Conservation (phyloP, 2,888 invertebrate genomes). For the Drosophila colorata region DNA sequence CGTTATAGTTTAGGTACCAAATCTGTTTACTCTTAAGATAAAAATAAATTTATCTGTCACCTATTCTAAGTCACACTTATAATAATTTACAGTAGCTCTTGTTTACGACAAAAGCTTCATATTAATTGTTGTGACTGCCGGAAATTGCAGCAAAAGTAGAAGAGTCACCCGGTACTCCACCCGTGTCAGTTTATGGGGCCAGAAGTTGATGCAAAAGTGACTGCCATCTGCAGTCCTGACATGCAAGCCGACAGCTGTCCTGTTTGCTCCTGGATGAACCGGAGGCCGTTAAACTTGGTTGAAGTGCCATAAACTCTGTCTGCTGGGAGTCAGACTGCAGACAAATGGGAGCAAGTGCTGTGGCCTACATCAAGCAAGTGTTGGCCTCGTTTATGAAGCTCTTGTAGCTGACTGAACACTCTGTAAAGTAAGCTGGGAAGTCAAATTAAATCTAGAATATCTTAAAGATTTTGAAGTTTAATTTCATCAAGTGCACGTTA, state of each 20-base stretch:
- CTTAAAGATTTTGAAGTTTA: conserved; percentile 1
- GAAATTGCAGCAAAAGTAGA: conserved; percentile 7
- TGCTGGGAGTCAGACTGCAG: conserved; percentile 2
- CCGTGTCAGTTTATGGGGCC: conserved; percentile 7
- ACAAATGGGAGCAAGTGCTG: conserved; percentile 5
- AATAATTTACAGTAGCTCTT: background rate
- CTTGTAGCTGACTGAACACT: conserved; percentile 8
- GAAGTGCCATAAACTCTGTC: conserved; percentile 28
- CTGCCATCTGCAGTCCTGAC: conserved; percentile 34
- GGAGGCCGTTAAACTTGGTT: conserved; percentile 30
- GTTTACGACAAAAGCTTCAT: background rate
- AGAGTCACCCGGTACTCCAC: conserved; percentile 1
- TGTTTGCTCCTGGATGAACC: conserved; percentile 16
- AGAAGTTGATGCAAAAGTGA: background rate
- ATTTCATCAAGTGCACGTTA: conserved; percentile 6
- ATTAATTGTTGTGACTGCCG: background rate
- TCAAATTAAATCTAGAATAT: background rate
- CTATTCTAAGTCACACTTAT: background rate
- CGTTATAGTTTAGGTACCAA: background rate
- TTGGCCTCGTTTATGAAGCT: conserved; percentile 6
- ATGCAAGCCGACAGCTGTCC: conserved; percentile 32
- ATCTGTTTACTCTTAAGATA: background rate
- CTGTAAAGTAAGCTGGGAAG: background rate
- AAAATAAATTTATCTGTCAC: background rate
- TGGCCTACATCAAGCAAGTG: conserved; percentile 8